A percentile compares a stretch with the other conserved stretches of the same genome.
Conservation (phyloP, 2,797 vertebrate genomes). For the Micrastur ruficollis region DNA sequence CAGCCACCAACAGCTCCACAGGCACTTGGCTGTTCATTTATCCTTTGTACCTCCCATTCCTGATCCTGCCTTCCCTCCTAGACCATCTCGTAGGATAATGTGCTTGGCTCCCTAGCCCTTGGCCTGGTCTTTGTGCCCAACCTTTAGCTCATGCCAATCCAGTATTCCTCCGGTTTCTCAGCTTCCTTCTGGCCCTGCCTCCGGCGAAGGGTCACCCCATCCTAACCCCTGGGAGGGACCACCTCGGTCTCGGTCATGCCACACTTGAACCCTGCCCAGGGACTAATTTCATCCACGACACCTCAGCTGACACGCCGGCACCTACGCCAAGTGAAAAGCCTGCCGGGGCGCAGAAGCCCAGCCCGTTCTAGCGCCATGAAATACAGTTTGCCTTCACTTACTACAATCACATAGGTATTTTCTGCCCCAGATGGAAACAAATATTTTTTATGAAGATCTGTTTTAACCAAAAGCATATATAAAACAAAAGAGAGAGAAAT, state of each 20-base stretch:
- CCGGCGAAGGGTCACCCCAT: fast-evolving
- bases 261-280: neutral
- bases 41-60: neutral
- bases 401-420: constrained; percentile 33
- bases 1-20: neutral
- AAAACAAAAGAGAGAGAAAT: constrained; percentile 68
- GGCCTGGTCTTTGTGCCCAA: neutral
- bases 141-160: neutral
- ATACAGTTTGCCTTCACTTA: neutral
- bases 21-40: neutral
- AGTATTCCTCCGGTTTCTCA: neutral
- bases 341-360: neutral
- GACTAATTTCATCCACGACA: fast-evolving
- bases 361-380: neutral
- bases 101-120: neutral
- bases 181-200: neutral
- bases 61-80: neutral
- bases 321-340: neutral
- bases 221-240: neutral
- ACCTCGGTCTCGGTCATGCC: neutral
- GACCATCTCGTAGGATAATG: neutral
- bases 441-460: constrained; percentile 55
- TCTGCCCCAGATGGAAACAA: constrained; percentile 64
- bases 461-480: constrained; percentile 55
- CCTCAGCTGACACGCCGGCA: neutral